Evolutionary conservation across 1,140 invertebrate species (phyloP).

Genomic region (Heliconius eleuchia): DNA sequence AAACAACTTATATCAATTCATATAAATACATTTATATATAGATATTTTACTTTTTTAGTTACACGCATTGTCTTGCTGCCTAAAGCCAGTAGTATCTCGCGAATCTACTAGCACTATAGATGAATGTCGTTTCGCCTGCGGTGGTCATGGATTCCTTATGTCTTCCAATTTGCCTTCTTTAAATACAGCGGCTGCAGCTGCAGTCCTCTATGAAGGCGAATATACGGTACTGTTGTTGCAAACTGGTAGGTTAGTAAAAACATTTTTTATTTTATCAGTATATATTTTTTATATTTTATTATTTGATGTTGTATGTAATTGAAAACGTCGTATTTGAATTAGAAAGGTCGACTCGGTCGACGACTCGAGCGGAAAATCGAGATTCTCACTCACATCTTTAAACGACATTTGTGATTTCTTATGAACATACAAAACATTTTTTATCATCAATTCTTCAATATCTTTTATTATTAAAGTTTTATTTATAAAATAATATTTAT

Average conservation of each 20-base stretch:
- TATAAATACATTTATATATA: slow-evolving; percentile 1
- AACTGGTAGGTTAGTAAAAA: slow-evolving; percentile 85
- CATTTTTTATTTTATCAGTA: not conserved
- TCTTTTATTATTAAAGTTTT: too few species aligned
- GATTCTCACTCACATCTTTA: too few species aligned
- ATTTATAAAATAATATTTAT: too few species aligned
- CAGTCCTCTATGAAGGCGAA: slow-evolving; percentile 96
- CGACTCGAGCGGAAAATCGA: too few species aligned
- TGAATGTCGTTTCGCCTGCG: slow-evolving; percentile 90
- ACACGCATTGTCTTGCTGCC: slow-evolving; percentile 37
- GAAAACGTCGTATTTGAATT: too few species aligned
- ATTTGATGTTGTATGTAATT: not conserved
- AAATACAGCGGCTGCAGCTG: slow-evolving; percentile 90
- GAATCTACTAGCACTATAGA: slow-evolving; percentile 76
- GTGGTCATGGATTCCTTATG: slow-evolving; percentile 95
- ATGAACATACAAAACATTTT: too few species aligned
- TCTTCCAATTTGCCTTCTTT: slow-evolving; percentile 91
- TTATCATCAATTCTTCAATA: too few species aligned
- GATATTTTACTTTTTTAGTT: slow-evolving; percentile 18
- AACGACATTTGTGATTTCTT: too few species aligned
- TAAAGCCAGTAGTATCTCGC: slow-evolving; percentile 25
- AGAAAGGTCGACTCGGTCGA: too few species aligned
- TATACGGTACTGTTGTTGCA: slow-evolving; percentile 95
- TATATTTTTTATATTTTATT: not conserved
- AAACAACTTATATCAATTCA: not conserved